These are phyloP conservation scores for Malthinus seriepunctatus DNA, from an alignment of 2,888 invertebrate genomes.

Conservation along the genomic window DNA sequence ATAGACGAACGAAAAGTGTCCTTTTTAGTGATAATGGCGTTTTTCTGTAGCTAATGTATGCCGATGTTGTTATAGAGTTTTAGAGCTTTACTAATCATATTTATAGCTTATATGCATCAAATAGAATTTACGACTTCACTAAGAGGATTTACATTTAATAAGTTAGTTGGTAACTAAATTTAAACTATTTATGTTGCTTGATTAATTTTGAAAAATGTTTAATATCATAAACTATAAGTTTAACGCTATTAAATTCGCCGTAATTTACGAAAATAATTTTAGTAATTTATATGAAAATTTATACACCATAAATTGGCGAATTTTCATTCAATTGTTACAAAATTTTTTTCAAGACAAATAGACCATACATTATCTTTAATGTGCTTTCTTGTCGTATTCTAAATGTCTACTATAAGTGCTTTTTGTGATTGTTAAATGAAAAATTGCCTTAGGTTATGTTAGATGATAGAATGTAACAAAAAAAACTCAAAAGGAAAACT, in stretches of 20 bases:
- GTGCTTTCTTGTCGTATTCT: conserved; percentile 7
- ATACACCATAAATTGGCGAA: not conserved
- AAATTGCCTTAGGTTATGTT: conserved; percentile 5
- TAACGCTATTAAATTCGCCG: not conserved
- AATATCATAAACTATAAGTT: too few relatives aligned
- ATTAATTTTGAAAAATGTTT: too few relatives aligned
- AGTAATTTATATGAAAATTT: not conserved
- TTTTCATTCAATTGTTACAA: conserved; percentile 7
- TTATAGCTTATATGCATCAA: conserved; percentile 40
- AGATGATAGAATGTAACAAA: conserved; percentile 1
- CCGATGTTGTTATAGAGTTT: conserved; percentile 35
- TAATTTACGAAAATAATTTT: conserved; percentile 1
- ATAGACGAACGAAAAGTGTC: too few relatives aligned
- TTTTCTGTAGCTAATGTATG: conserved; percentile 33
- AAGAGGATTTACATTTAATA: conserved; percentile 38
- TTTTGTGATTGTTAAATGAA: conserved; percentile 8
- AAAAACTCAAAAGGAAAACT: conserved; percentile 1
- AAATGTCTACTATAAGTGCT: conserved; percentile 7
- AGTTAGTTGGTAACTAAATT: conserved; percentile 33
- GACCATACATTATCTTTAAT: conserved; percentile 8
- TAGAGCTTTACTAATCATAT: conserved; percentile 37
- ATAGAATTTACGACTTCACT: conserved; percentile 40
- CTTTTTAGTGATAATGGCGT: conserved; percentile 22
- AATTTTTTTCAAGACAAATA: conserved; percentile 1
- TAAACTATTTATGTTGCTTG: conserved; percentile 24